Percentiles rank a stretch among this genome's conserved stretches.
Evolutionary conservation across 2,113 vertebrate genomes (phyloP).

Genomic region (Theropithecus gelada): DNA sequence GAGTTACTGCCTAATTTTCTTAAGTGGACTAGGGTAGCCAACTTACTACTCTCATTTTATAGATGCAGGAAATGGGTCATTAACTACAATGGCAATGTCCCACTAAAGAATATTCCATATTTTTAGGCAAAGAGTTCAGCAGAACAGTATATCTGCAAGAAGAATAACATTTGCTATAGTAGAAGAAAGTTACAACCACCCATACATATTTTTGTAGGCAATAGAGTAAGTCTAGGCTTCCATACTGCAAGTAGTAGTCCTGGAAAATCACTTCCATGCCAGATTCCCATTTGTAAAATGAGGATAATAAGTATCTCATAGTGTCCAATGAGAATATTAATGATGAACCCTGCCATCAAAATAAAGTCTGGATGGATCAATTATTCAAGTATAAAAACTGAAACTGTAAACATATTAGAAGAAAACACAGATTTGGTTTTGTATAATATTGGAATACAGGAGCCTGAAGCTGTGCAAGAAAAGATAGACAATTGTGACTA

Average conservation of each 20-base stretch:
- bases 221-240: neutral
- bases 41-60: neutral
- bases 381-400: slow-evolving; percentile 19
- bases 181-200: neutral
- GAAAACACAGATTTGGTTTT: slow-evolving; percentile 49
- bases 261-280: neutral
- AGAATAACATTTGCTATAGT: neutral
- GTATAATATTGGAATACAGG: neutral
- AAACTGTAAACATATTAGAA: slow-evolving; percentile 63
- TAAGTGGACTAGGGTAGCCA: neutral
- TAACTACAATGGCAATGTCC: neutral
- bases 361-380: neutral
- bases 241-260: neutral
- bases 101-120: neutral
- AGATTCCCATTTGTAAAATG: neutral
- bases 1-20: neutral
- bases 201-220: neutral
- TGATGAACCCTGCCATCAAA: neutral
- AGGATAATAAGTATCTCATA: neutral
- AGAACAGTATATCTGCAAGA: neutral
- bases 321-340: neutral
- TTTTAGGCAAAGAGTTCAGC: neutral
- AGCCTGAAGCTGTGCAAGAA: neutral
- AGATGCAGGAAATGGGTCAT: neutral
- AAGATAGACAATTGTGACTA: neutral